A percentile compares a stretch with the other conserved stretches of the same genome.
Evolutionary conservation across 2,113 vertebrate genomes (phyloP).

Genomic region (Aptenodytes patagonicus): DNA sequence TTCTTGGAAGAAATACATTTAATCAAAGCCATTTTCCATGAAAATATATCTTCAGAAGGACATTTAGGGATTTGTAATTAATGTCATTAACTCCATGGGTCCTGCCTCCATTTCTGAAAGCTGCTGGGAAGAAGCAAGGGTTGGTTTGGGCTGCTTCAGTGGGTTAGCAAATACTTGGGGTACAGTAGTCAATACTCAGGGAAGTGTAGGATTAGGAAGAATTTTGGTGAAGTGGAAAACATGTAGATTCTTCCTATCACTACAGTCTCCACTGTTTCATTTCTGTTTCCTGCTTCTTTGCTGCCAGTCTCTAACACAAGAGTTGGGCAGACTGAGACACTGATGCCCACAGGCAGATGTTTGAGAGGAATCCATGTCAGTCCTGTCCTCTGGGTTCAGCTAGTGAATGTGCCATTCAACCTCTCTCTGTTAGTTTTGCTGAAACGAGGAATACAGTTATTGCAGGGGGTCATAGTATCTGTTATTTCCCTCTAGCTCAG

Average conservation of each 20-base stretch:
- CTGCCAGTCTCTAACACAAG: neutral
- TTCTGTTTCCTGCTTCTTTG: neutral
- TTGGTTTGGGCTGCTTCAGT: neutral
- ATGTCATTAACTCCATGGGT: neutral
- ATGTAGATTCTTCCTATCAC: neutral
- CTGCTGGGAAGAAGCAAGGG: neutral
- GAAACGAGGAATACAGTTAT: neutral
- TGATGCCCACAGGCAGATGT: neutral
- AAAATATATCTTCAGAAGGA: neutral
- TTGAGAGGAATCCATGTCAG: neutral
- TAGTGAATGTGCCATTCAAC: neutral
- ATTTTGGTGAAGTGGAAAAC: neutral
- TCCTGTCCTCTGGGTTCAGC: neutral
- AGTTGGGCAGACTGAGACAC: neutral
- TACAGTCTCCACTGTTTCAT: neutral
- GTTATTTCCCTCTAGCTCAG: neutral
- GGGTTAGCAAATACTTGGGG: neutral
- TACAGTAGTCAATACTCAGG: neutral
- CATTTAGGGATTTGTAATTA: neutral
- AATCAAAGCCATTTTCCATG: neutral
- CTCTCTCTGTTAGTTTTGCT: neutral
- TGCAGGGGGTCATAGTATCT: neutral
- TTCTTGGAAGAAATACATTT: neutral
- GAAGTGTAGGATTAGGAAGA: neutral
- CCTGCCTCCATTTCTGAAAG: neutral